Percentiles rank a stretch among this genome's conserved stretches.
These are phyloP conservation scores for Indicator maculatus DNA, from an alignment of 2,113 vertebrate species.

Conservation along the genomic window DNA sequence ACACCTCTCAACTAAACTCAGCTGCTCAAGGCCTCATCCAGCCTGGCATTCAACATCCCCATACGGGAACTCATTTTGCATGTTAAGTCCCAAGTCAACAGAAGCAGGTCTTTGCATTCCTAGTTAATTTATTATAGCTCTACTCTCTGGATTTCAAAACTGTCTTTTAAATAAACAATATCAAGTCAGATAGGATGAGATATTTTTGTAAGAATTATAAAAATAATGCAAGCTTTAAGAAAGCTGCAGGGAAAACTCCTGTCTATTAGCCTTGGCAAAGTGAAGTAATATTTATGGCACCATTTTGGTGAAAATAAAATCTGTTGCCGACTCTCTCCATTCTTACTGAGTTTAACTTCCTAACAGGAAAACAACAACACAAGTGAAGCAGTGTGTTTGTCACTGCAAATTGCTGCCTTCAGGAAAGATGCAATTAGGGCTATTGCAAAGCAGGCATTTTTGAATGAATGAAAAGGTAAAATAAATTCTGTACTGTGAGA, in stretches of 20 bases:
- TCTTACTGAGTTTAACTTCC: background rate
- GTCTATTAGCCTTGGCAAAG: background rate
- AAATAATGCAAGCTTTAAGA: background rate
- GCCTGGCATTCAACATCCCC: too few species aligned
- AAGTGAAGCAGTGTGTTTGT: background rate
- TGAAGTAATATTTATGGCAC: background rate
- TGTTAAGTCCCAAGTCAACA: background rate
- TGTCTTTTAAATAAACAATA: background rate
- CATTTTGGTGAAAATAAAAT: background rate
- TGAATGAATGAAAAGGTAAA: background rate
- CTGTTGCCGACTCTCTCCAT: background rate
- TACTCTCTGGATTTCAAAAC: background rate
- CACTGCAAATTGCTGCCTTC: background rate
- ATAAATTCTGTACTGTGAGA: background rate
- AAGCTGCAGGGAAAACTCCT: background rate
- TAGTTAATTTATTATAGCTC: background rate
- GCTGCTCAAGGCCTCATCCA: too few species aligned
- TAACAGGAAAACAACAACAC: background rate
- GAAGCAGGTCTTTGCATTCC: background rate
- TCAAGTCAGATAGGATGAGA: background rate
- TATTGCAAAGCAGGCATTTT: background rate
- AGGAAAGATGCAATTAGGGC: background rate
- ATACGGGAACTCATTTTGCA: background rate
- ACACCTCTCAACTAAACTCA: too few species aligned
- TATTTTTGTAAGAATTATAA: background rate